A percentile compares a stretch with the other conserved stretches of the same genome.
Evolutionary conservation across 2,113 vertebrate species (phyloP).

Genomic region (Ivindomyrus marchei): DNA sequence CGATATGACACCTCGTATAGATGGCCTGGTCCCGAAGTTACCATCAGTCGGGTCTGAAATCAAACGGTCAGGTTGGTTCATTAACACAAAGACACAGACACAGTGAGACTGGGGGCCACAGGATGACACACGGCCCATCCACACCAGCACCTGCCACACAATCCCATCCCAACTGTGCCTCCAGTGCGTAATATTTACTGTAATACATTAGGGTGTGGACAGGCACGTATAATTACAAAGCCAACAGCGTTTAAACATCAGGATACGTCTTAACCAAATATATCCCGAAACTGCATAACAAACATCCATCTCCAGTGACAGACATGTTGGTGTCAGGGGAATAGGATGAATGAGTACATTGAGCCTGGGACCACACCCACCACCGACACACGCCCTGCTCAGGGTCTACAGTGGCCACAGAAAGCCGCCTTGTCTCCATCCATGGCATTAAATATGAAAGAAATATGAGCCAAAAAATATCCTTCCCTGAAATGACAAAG

Average conservation of each 20-base stretch:
- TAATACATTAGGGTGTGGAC: not conserved
- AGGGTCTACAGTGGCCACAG: conserved; percentile 13
- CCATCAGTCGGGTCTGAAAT: not conserved
- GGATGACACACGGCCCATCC: not conserved
- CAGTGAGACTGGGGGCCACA: not conserved
- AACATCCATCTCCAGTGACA: not conserved
- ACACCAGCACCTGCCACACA: not conserved
- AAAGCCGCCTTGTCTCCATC: conserved; percentile 33
- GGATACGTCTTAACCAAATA: not conserved
- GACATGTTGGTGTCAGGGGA: not conserved
- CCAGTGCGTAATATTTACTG: not conserved
- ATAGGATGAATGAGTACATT: conserved; percentile 43
- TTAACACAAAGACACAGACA: not conserved
- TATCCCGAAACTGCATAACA: not conserved
- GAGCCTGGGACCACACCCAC: conserved; percentile 16
- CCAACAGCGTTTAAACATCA: not conserved
- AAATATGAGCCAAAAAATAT: conserved; percentile 26
- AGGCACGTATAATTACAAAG: not conserved
- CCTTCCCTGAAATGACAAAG: conserved; percentile 1
- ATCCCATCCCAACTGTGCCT: not conserved
- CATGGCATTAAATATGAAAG: conserved; percentile 17
- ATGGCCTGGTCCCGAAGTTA: not conserved
- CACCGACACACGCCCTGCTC: not conserved
- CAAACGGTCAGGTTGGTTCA: not conserved
- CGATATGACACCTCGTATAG: not conserved